phyloP scores from a whole-genome alignment of 2,888 invertebrate species.

The Spicauda simplicius region DNA sequence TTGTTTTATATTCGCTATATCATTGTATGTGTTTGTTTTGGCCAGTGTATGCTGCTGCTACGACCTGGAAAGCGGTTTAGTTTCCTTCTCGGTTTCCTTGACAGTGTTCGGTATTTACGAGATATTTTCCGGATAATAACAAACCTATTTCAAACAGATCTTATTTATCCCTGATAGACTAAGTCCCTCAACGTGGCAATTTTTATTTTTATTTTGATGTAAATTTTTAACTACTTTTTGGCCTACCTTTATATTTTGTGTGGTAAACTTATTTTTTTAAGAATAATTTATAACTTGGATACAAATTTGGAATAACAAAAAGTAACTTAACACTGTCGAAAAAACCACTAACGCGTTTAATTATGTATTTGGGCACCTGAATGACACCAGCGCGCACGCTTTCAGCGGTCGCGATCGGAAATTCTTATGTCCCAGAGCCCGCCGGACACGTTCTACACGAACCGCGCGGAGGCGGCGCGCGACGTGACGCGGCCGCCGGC shows the following conservation, averaged over 20 bases:
- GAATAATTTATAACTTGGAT: no score
- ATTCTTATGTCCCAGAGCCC: slow-evolving; percentile 74
- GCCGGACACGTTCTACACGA: slow-evolving; percentile 56
- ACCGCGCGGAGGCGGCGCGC: slow-evolving; percentile 27
- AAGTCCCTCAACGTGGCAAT: not conserved
- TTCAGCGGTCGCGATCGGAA: slow-evolving; percentile 78
- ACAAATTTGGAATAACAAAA: not conserved
- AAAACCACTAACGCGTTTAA: no score
- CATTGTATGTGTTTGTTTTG: not conserved
- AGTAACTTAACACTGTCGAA: not conserved
- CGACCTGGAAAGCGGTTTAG: not conserved
- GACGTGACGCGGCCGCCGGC: no score
- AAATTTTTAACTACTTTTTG: no score
- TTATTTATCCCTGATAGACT: not conserved
- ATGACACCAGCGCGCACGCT: slow-evolving; percentile 46
- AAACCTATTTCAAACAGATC: no score
- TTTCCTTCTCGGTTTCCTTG: no score
- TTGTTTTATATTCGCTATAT: not conserved
- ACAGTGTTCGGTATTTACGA: not conserved
- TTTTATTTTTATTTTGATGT: no score
- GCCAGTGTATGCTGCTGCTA: not conserved
- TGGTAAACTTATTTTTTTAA: no score
- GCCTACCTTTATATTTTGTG: no score
- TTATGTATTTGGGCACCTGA: not conserved
- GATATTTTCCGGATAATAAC: not conserved